phyloP scores from a whole-genome alignment of 2,888 invertebrate genomes.

The Osmoderma eremita region DNA sequence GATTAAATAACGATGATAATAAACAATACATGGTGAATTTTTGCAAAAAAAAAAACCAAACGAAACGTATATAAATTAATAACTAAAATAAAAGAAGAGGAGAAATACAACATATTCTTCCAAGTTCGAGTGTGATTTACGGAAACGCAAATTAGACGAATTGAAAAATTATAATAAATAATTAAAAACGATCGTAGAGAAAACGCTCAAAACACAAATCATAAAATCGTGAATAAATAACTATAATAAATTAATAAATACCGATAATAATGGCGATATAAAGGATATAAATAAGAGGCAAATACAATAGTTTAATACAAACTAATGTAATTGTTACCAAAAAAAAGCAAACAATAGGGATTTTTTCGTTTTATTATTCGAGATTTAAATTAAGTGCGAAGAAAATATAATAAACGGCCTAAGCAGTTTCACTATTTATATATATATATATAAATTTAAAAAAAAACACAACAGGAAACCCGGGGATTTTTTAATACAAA shows the following conservation, averaged over 20 bases:
- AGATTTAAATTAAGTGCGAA: conserved; percentile 7
- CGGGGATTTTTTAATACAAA: background rate
- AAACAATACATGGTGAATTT: conserved; percentile 5
- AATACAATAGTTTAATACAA: background rate
- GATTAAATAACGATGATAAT: conserved; percentile 1
- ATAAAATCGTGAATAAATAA: background rate
- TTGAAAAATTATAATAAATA: conserved; percentile 17
- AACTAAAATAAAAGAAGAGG: conserved; percentile 2
- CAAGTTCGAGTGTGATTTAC: conserved; percentile 23
- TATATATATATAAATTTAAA: conserved; percentile 19
- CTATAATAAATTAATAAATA: background rate
- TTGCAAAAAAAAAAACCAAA: background rate
- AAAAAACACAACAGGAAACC: too few species aligned
- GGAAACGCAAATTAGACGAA: conserved; percentile 2
- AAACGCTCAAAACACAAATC: conserved; percentile 2
- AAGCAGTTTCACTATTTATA: conserved; percentile 50
- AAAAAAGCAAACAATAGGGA: background rate
- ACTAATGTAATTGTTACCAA: background rate
- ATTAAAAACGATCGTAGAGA: background rate
- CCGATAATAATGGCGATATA: background rate
- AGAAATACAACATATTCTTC: conserved; percentile 24
- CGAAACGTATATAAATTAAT: too few species aligned
- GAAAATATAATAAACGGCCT: conserved; percentile 47
- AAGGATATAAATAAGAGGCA: background rate
- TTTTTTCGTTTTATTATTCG: conserved; percentile 11